phyloP scores from a whole-genome alignment of 2,888 invertebrate genomes.

The Phaedon cochleariae region DNA sequence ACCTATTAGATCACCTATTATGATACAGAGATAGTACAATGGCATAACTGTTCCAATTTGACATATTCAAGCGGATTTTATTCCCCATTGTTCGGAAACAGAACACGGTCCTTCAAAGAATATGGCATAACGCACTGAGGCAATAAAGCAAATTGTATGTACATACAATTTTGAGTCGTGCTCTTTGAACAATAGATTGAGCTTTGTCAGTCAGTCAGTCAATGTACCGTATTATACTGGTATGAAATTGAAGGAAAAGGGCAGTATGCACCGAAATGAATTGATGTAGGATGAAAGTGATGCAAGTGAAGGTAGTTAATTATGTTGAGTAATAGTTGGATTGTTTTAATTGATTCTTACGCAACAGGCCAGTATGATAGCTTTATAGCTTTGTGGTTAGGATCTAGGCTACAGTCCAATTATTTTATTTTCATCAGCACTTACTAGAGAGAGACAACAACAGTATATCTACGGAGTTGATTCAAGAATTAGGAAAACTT shows the following conservation, averaged over 20 bases:
- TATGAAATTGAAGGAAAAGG: background rate
- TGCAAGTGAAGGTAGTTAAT: background rate
- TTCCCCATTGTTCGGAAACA: background rate
- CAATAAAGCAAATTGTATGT: constrained; percentile 38
- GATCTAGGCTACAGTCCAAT: too few relatives aligned
- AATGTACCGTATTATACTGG: background rate
- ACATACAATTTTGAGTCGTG: constrained; percentile 32
- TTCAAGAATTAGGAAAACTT: too few relatives aligned
- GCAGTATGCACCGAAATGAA: background rate
- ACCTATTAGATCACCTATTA: background rate
- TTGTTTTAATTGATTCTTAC: background rate
- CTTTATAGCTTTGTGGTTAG: too few relatives aligned
- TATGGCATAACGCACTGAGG: constrained; percentile 5
- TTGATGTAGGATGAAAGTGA: background rate
- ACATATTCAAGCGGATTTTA: background rate
- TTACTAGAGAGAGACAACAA: too few relatives aligned
- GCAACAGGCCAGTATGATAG: too few relatives aligned
- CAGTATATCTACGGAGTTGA: too few relatives aligned
- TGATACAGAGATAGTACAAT: background rate
- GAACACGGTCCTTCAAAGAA: background rate
- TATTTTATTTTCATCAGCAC: too few relatives aligned
- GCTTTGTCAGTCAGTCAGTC: constrained; percentile 33
- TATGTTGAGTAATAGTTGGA: background rate
- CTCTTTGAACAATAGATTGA: constrained; percentile 34
- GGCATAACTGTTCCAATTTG: background rate